Conservation (phyloP, 2,797 vertebrate species). For the Loris lydekkerianus region DNA sequence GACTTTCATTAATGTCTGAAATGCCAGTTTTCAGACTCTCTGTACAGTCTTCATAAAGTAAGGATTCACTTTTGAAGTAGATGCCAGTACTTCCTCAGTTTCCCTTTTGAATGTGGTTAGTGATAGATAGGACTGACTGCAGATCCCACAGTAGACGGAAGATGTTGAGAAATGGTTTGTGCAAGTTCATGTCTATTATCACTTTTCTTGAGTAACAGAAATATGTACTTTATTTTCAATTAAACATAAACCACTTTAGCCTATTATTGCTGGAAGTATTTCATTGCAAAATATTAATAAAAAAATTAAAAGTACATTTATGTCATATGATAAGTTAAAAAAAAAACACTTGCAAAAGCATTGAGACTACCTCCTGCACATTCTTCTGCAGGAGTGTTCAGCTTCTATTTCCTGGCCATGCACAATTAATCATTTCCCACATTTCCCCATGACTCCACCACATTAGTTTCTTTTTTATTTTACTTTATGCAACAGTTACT, state of each 20-base stretch:
- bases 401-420: not conserved
- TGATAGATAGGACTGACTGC: too few species aligned
- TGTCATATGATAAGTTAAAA: not conserved
- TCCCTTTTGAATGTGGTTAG: not conserved
- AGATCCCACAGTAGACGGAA: not conserved
- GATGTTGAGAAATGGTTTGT: not conserved
- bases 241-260: not conserved
- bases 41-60: not conserved
- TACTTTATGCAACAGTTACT: not conserved
- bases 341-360: not conserved
- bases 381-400: too few species aligned
- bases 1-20: not conserved
- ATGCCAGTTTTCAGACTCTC: not conserved
- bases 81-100: not conserved
- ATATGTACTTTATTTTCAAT: not conserved
- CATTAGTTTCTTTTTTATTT: not conserved
- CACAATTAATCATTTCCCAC: too few species aligned
- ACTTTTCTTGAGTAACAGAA: slow-evolving; percentile 9
- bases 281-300: not conserved
- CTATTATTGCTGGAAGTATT: not conserved
- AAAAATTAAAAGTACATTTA: not conserved
- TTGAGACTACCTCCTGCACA: not conserved
- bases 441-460: not conserved
- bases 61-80: not conserved
- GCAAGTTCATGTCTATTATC: not conserved